A percentile compares a stretch with the other conserved stretches of the same genome.
These are phyloP conservation scores for Eupithecia subumbrata DNA, from an alignment of 2,888 invertebrate genomes.

Conservation along the genomic window DNA sequence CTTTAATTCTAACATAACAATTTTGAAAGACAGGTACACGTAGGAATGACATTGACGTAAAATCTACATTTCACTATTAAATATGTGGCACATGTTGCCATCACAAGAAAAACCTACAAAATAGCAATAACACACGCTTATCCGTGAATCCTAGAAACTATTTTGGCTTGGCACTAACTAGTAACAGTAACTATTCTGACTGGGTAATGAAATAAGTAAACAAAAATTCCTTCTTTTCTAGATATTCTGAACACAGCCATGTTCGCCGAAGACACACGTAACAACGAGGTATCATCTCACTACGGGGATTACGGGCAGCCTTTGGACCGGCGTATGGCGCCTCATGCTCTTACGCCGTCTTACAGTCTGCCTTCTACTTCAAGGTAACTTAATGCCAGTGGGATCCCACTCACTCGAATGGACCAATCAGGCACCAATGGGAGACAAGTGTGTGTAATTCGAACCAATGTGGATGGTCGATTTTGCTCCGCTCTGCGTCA, in stretches of 20 bases:
- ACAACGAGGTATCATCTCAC: conserved; percentile 66
- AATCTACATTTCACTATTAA: no score
- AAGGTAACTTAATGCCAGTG: conserved; percentile 52
- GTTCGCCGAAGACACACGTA: conserved; percentile 70
- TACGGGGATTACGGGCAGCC: conserved; percentile 60
- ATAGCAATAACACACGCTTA: no score
- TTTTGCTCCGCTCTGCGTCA: not conserved
- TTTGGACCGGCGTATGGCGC: conserved; percentile 52
- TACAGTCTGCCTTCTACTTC: conserved; percentile 76
- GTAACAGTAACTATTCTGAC: no score
- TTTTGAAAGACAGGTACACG: no score
- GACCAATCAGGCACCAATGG: not conserved
- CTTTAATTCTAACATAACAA: no score
- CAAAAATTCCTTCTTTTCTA: not conserved
- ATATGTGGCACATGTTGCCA: no score
- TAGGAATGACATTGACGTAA: no score
- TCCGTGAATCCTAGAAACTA: not conserved
- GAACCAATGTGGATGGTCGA: not conserved
- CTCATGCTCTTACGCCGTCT: conserved; percentile 55
- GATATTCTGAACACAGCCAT: conserved; percentile 66
- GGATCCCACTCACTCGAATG: not conserved
- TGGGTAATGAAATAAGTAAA: no score
- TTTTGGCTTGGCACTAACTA: not conserved
- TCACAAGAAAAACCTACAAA: no score
- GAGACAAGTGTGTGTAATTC: not conserved